Evolutionary conservation across 2,888 invertebrate genomes (phyloP).

Genomic region (Allolobophora icterica): DNA sequence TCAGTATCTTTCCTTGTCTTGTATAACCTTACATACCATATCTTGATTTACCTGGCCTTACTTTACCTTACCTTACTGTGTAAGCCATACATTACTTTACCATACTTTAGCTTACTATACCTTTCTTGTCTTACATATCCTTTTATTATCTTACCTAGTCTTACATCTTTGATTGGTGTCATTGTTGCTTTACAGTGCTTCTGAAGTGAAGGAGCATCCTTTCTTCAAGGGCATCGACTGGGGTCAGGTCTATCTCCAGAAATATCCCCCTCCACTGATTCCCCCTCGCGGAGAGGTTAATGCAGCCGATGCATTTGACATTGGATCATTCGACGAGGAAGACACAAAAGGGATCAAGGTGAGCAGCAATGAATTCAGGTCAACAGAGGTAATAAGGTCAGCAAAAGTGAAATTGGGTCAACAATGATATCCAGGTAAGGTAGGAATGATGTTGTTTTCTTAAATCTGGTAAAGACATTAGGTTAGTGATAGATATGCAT

Average conservation of each 20-base stretch:
- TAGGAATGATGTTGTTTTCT: background rate
- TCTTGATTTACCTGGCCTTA: too few species aligned
- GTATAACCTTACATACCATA: too few species aligned
- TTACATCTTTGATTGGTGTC: background rate
- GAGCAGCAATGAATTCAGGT: background rate
- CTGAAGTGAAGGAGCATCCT: constrained; percentile 92
- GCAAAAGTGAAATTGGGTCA: background rate
- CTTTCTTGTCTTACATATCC: too few species aligned
- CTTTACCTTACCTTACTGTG: too few species aligned
- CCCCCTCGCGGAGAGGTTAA: constrained; percentile 99
- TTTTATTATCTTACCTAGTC: background rate
- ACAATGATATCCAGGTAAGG: background rate
- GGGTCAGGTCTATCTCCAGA: constrained; percentile 96
- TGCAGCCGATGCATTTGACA: constrained; percentile 99
- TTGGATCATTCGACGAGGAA: constrained; percentile 99
- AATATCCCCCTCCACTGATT: constrained; percentile 97
- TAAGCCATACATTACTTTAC: too few species aligned
- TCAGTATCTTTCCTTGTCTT: too few species aligned
- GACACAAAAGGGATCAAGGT: constrained; percentile 78
- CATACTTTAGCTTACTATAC: too few species aligned
- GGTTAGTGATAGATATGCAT: too few species aligned
- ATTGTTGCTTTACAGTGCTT: background rate
- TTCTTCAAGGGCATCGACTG: constrained; percentile 98
- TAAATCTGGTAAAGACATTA: background rate
- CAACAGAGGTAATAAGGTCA: background rate